Evolutionary conservation across 2,113 vertebrate species (phyloP).

Genomic region (Erpornis zantholeuca): DNA sequence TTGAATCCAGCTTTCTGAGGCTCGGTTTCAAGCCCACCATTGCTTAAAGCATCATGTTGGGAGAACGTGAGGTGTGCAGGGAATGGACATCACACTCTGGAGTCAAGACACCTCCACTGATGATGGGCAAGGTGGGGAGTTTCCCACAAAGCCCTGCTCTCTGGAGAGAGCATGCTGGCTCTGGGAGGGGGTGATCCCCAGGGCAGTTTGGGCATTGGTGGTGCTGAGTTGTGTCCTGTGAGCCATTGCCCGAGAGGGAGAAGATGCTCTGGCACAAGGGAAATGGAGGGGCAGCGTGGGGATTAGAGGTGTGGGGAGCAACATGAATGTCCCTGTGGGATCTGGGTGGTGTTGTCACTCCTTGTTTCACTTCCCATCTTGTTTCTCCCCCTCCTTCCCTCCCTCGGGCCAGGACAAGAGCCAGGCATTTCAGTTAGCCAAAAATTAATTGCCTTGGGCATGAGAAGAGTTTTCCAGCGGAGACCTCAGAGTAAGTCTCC

Average conservation of each 20-base stretch:
- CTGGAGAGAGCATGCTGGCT: accelerated
- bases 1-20: not conserved
- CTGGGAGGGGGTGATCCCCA: not conserved
- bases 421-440: not conserved
- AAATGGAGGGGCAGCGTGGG: not conserved
- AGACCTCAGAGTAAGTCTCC: not conserved
- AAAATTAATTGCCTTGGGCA: not conserved
- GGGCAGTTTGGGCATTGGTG: not conserved
- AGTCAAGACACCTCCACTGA: accelerated
- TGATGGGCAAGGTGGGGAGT: accelerated
- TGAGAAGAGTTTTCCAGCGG: not conserved
- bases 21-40: not conserved
- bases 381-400: not conserved
- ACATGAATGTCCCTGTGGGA: not conserved
- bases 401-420: not conserved
- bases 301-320: not conserved
- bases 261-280: not conserved
- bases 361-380: not conserved
- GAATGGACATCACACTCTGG: not conserved
- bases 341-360: not conserved
- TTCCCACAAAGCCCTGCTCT: not conserved
- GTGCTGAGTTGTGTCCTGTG: not conserved
- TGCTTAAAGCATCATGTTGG: not conserved
- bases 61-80: not conserved
- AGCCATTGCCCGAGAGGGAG: not conserved